A percentile compares a stretch with the other conserved stretches of the same genome.
These are phyloP conservation scores for Apomyelois bistriatella DNA, from an alignment of 2,888 invertebrate species.

Conservation along the genomic window DNA sequence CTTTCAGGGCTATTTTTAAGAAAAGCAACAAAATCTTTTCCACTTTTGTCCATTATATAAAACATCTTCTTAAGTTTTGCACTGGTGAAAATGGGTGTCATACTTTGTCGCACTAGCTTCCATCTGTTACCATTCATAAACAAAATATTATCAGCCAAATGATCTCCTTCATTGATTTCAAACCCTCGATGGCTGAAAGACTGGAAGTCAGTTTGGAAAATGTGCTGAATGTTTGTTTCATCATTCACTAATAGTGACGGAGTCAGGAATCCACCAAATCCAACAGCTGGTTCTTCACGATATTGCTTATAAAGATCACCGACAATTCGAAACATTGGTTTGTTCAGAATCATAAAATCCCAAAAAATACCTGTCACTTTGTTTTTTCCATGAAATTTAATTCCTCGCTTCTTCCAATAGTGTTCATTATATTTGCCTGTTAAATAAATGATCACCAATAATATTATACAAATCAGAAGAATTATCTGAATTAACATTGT, in stretches of 20 bases:
- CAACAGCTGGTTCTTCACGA: constrained; percentile 31
- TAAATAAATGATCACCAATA: background rate
- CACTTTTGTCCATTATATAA: constrained; percentile 46
- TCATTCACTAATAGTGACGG: constrained; percentile 40
- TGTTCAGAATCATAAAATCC: constrained; percentile 28
- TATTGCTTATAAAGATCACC: constrained; percentile 29
- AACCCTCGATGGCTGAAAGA: constrained; percentile 45
- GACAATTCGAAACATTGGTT: constrained; percentile 26
- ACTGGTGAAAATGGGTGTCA: constrained; percentile 55
- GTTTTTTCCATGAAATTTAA: constrained; percentile 27
- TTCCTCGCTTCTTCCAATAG: constrained; percentile 44
- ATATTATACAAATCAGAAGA: background rate
- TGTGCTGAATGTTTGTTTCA: constrained; percentile 37
- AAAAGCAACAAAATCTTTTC: constrained; percentile 42
- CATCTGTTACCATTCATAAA: constrained; percentile 46
- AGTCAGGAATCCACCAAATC: constrained; percentile 22
- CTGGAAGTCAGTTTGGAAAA: constrained; percentile 40
- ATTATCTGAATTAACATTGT: background rate
- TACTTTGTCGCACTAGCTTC: constrained; percentile 53
- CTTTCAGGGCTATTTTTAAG: constrained; percentile 37
- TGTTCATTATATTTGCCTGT: constrained; percentile 30
- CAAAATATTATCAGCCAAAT: constrained; percentile 43
- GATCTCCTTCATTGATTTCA: constrained; percentile 33
- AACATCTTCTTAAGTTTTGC: constrained; percentile 57
- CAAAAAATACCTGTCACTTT: constrained; percentile 34